Evolutionary conservation across 2,113 vertebrate species (phyloP), one percentile per base, ranked within the genome.

Genomic region (Neolamprologus devosi): DNA sequence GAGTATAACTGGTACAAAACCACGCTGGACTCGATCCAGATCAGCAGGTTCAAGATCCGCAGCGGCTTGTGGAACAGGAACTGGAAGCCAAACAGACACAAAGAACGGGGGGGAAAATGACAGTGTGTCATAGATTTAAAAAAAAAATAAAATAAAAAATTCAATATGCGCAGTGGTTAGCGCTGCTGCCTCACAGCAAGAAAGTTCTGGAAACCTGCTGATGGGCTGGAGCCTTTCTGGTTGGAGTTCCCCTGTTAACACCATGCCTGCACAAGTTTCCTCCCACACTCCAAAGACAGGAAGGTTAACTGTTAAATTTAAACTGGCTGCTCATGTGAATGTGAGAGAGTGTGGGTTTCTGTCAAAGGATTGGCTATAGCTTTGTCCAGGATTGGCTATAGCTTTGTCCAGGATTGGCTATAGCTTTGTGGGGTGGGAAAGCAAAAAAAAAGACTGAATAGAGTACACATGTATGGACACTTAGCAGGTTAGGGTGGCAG

Each of bases 1-100:
- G 98, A 99, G 94, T 99, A 99, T 51, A 99, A 97, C 96, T 99
- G 98, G 94, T 99, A 99, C 94, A 98, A 96, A 86, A 99, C 97
- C 91, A 99, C 98, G 0, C 97, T 98, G 94, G 97, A 98, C 94
- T 99, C 98, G 3, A 99, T 99, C 88, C 98, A 97, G 86, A 99
- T 98, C 83, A 99, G 97, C 89, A 99, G 96, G 96, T 99, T 99
- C 91, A 99, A 97, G 94, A 99, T 98, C 97, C 98, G 97, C 97
- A 99, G 97, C 0, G 99, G 99, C 92, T 98, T 98, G 94, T 99
- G 99, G 82, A 99, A 99, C 55, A 99, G 96, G 92, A 99, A 99
- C 99, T 99, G 95, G 12, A 92, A 85, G 26, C 85, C 14, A 13
- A 55, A 89, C 6, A 89, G 53, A 91, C 12, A 79, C 54, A 19